Base-by-base conservation (phyloP, 2,797 vertebrate genomes). In the Mus caroli region DNA sequence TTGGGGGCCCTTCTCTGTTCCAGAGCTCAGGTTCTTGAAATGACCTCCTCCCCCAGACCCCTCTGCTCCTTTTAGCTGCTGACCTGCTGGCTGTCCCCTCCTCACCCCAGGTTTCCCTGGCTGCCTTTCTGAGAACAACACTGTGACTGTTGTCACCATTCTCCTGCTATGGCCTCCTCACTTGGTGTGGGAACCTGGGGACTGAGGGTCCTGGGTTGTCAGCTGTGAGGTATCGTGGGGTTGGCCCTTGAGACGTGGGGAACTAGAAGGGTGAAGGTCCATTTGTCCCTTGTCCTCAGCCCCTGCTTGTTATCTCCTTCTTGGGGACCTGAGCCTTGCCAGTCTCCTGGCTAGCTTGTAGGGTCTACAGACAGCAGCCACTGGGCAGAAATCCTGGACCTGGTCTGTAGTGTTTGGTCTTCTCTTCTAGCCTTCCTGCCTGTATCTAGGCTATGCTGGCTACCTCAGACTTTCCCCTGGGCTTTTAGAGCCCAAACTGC, bases 161-260 rank as follows among this genome's bases (percentile, higher is more conserved):
- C 22, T 34, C 43, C 50, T 10, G 24, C 60, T 4, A 12, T 2
- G 80, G 46, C 40, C 22, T 34, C 83, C 2, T 10, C 2, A 10
- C 62, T 50, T 13, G 15, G 75, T 17, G 60, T 40, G 26, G 4
- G 88, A 40, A 56, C 43, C 75, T 15, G 52, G 93, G 67, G 77
- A 20, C 4, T 0, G 11, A 4, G 20, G 19, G 76, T 52, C 15
- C n/a, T 19, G 13, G 20, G 14, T 12, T 17, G 0, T 69, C 20
- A 2, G 50, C 31, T 0, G 0, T 0, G 1, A 34, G 4, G 40
- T 0, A 0, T n/a, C 20, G 4, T 3, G 12, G 13, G n/a, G 15
- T 62, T 6, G 34, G 54, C n/a, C 24, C 40, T 75, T 24, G 31
- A 67, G 62, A 24, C 46, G 8, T 3, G 1, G 88, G 11, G 60